phyloP scores from a whole-genome alignment of 2,113 vertebrate genomes.

The Daphoenositta chrysoptera region DNA sequence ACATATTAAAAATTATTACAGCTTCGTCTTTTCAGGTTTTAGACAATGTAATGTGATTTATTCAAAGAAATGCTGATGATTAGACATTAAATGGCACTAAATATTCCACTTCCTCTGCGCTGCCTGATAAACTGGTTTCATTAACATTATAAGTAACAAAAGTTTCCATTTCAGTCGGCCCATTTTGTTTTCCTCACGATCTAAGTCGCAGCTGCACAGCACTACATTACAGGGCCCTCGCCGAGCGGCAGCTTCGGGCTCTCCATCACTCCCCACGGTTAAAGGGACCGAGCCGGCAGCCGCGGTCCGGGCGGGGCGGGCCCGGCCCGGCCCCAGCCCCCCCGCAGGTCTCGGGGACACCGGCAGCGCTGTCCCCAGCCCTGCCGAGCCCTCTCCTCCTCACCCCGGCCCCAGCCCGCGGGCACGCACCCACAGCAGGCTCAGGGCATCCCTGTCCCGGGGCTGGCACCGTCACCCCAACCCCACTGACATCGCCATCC shows the following conservation, averaged over 20 bases:
- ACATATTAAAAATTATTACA: conserved; percentile 72
- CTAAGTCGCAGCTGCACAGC: conserved; percentile 71
- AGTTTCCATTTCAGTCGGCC: conserved; percentile 75
- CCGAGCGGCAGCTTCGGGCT: conserved; percentile 30
- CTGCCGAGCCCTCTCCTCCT: accelerated
- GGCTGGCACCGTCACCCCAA: neutral
- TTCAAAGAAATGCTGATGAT: conserved; percentile 76
- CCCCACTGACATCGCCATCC: neutral
- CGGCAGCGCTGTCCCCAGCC: neutral
- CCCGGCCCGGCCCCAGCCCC: neutral
- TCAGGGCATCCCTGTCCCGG: neutral
- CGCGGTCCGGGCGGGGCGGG: accelerated
- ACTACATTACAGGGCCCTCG: conserved; percentile 55
- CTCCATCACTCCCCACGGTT: conserved; percentile 32
- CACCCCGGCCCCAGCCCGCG: accelerated
- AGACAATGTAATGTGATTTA: conserved; percentile 77
- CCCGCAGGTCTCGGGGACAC: neutral
- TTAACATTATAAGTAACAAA: conserved; percentile 78
- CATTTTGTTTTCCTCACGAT: conserved; percentile 64
- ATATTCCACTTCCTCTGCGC: conserved; percentile 74
- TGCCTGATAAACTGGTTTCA: conserved; percentile 76
- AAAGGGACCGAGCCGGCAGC: conserved; percentile 26
- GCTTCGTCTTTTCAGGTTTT: conserved; percentile 72
- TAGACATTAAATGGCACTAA: conserved; percentile 76
- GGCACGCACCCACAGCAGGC: neutral